Base-by-base conservation (phyloP, 2,113 vertebrate species). In the Syngnathus typhle region DNA sequence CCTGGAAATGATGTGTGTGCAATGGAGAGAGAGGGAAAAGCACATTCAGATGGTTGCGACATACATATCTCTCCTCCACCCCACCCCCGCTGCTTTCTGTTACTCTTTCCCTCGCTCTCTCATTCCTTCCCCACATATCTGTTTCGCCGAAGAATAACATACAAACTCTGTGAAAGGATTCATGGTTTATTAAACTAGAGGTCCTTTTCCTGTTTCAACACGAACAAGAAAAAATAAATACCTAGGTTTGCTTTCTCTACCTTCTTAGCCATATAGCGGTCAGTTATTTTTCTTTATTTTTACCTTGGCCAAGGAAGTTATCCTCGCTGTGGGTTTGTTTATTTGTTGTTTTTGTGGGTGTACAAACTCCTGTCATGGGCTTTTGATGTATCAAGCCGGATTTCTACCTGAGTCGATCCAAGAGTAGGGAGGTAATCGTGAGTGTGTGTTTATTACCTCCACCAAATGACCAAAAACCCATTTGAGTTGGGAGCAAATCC, bases 121-220 rank as follows among this genome's bases (percentile, higher is more conserved):
- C 62, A 54, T 70, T 73, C 73, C 46, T 73, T 81, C 80, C 67
- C 71, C 78, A 69, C 76, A 18, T 89, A 88, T 89, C 85, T 84
- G 76, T 85, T 86, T 84, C 88, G 82, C 72, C 52, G 66, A 80
- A 89, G 84, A 89, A 87, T 85, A 89, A 89, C 88, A 89, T 84
- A 88, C 86, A 88, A 85, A 82, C 80, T 84, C 84, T 85, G 85
- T 87, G 88, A 88, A 86, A 86, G 87, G 87, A 89, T 87, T 87
- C 88, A 88, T 88, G 87, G 85, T 87, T 89, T 89, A 88, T 88
- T 89, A 89, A 88, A 87, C 83, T 82, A 75, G 87, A 86, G 84
- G 84, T 88, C 82, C 84, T 84, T 88, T 89, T 89, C 88, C 88
- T 89, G 88, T 88, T 87, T 85, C 82, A 88, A 88, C 85, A 85